Percentiles rank a stretch among this genome's conserved stretches.
These are phyloP conservation scores for Proales similis DNA, from an alignment of 1,140 invertebrate genomes.

Conservation along the genomic window DNA sequence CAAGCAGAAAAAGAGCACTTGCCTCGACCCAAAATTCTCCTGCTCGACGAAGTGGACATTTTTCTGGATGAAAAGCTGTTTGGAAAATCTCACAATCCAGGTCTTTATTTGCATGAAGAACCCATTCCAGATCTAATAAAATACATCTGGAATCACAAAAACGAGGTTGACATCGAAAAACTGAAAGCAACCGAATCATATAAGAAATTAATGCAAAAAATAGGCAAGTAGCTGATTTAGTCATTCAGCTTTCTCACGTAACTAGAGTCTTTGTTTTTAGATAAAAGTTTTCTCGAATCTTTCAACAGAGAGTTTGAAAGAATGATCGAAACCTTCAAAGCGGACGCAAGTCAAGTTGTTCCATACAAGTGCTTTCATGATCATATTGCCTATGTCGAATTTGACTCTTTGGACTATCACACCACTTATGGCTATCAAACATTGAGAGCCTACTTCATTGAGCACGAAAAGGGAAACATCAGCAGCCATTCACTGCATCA, in stretches of 20 bases:
- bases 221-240: too few species aligned
- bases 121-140: background rate
- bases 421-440: background rate
- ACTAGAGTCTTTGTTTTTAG: too few species aligned
- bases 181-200: background rate
- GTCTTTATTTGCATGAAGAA: background rate
- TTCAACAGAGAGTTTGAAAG: too few species aligned
- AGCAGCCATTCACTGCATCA: background rate
- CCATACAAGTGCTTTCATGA: too few species aligned
- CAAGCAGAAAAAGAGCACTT: background rate
- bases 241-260: too few species aligned
- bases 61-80: constrained; percentile 1
- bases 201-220: background rate
- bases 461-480: background rate
- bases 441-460: background rate
- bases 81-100: background rate
- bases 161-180: background rate
- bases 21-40: background rate
- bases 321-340: too few species aligned
- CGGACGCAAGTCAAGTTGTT: too few species aligned
- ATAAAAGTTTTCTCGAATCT: too few species aligned
- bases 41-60: constrained; percentile 16
- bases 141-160: constrained; percentile 2
- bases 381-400: background rate
- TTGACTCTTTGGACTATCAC: background rate